Evolutionary conservation across 2,888 invertebrate genomes (phyloP), one percentile per base, ranked within the genome.

Genomic region (Leptopilina myrica): DNA sequence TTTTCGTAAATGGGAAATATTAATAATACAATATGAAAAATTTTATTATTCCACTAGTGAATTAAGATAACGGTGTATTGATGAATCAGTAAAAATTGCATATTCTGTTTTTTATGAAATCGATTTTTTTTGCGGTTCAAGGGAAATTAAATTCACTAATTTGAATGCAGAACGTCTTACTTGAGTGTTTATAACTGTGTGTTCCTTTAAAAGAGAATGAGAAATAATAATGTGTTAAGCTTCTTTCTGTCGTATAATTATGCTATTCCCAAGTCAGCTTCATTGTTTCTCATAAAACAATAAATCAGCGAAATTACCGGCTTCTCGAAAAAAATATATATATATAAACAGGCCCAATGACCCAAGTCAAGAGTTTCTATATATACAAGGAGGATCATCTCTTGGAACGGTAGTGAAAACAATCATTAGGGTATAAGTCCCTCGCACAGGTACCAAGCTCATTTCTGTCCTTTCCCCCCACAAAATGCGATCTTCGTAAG

Each of bases 321-420:
- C 73, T 73, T 73, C 73, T 73, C 33, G 56, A 73, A 73, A 73
- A 15, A 62, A 15, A 69, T 73, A 73, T 73, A 56, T 59, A 69
- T 73, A 73, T 56, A 33, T 33, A 56, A 56, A 73, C 53, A 73
- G 73, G 2, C 73, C 73, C 73, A 73, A 56, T 73, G 53, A 73
- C 73, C 73, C 53, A 73, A 73, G 73, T 73, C 73, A n/a, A 56
- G 53, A 33, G 33, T 33, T 49, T 69, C 73, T 73, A 26, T 56
- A n/a, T 15, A 46, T 53, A 15, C 62, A 56, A 73, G 56, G 53
- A 73, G 33, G 14, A 67, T 67, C 20, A 8, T 9, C 62, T 62
- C 73, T 73, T 53, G 56, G 73, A 73, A 73, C 73, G 73, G 73
- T 73, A 73, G 73, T 73, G 73, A 73, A 73, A 73, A 73, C 73